Percentiles rank a stretch among this genome's conserved stretches.
Evolutionary conservation across 1,140 invertebrate species (phyloP).

Genomic region (Micrasema longulum): DNA sequence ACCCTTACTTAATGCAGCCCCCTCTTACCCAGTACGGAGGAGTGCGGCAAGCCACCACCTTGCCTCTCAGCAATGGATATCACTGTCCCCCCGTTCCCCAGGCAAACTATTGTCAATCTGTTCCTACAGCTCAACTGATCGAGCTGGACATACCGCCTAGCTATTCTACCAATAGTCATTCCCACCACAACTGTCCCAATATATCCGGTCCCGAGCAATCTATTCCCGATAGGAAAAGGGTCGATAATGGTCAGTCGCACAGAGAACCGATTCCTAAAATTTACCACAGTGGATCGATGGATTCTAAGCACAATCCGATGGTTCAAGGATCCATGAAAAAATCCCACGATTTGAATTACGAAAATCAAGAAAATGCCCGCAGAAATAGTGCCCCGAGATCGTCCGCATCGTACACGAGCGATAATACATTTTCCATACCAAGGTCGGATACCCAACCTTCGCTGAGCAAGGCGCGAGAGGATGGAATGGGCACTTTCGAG

Average conservation of each 20-base stretch:
- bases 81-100: conserved; percentile 56
- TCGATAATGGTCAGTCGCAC: conserved; percentile 15
- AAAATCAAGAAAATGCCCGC: conserved; percentile 57
- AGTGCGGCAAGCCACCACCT: conserved; percentile 62
- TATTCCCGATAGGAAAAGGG: conserved; percentile 18
- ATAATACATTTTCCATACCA: conserved; percentile 60
- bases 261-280: conserved; percentile 24
- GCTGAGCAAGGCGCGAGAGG: conserved; percentile 66
- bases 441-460: conserved; percentile 64
- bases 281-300: conserved; percentile 57
- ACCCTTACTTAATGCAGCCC: conserved; percentile 64
- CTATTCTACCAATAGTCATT: conserved; percentile 29
- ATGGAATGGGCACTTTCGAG: conserved; percentile 74
- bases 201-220: conserved; percentile 46
- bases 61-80: conserved; percentile 63
- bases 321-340: conserved; percentile 17
- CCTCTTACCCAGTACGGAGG: conserved; percentile 60
- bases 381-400: conserved; percentile 59
- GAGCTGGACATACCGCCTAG: conserved; percentile 74
- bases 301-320: conserved; percentile 53
- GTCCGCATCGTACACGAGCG: conserved; percentile 55
- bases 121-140: conserved; percentile 76
- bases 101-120: conserved; percentile 61
- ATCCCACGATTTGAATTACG: conserved; percentile 39
- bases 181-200: conserved; percentile 17